Evolutionary conservation across 2,797 vertebrate species (phyloP).

Genomic region (Microctenopoma stevenorrisi): DNA sequence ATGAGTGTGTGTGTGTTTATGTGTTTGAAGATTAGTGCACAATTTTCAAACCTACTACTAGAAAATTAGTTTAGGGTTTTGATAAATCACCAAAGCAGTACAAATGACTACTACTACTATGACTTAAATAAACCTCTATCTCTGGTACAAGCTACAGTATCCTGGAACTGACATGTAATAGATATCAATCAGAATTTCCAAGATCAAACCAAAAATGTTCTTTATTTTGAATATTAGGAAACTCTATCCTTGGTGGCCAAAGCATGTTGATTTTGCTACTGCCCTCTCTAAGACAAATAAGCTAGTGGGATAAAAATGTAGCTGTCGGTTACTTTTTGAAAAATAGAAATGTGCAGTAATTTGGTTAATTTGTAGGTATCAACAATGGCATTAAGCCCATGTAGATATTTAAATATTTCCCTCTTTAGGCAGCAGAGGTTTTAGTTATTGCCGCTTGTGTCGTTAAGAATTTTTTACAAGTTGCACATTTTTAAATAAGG

Average conservation of each 20-base stretch:
- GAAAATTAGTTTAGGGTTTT: conserved; percentile 26
- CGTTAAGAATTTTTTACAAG: conserved; percentile 18
- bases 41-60: not conserved
- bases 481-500: conserved; percentile 50
- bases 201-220: not conserved
- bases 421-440: conserved; percentile 23
- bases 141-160: conserved; percentile 12
- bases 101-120: not conserved
- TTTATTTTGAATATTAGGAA: not conserved
- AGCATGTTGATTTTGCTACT: not conserved
- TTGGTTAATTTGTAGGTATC: conserved; percentile 50
- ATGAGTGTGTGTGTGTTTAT: not conserved
- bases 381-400: conserved; percentile 38
- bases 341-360: conserved; percentile 21
- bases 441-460: conserved; percentile 34
- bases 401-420: conserved; percentile 50
- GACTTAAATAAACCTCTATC: conserved; percentile 18
- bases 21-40: not conserved
- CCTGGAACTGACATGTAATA: conserved; percentile 17
- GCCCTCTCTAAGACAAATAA: not conserved
- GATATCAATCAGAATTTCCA: conserved; percentile 19
- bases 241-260: not conserved
- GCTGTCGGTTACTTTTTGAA: conserved; percentile 33
- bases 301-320: conserved; percentile 21
- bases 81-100: conserved; percentile 26